Base-by-base conservation (phyloP, 2,113 vertebrate species). In the Elephas maximus region DNA sequence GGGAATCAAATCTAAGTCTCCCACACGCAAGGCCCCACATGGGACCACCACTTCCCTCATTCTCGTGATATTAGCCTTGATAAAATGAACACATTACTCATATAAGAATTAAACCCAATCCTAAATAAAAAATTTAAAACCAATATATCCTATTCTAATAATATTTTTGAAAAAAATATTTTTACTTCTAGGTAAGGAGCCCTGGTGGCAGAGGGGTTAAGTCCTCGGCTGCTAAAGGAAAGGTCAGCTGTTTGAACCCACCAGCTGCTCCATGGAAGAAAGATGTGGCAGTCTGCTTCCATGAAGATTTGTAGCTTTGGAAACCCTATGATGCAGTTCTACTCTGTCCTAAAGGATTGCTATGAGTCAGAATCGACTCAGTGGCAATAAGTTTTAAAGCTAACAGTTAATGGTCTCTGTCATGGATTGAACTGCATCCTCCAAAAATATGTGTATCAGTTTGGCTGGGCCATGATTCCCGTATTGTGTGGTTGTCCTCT, bases 51-150 rank as follows among this genome's bases (percentile, higher is more conserved):
- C 28, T 69, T 3, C 10, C 28, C 10, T 69, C 65, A 15, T 9
- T 69, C 65, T 33, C 33, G 15, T 37, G 24, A 81, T n/a, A 67
- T 41, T 90, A 85, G 12, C 12, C 6, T 92, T 60, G 37, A 84
- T 65, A 45, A 73, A 33, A 77, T 82, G 2, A 10, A n/a, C 3
- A 51, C 28, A 33, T 69, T 82, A 82, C 10, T 45, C 88, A 37
- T 76, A 18, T 37, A 21, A 77, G 26, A 88, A 76, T 94, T 45
- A 74, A 11, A 79, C 76, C 44, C 2, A 44, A 63, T 62, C 37
- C 71, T 84, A 30, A 78, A 44, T 78, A n/a, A 87, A n/a, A 73
- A 12, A 20, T 89, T 88, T n/a, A 81, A 97, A 93, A 88, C 8
- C 11, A 86, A 7, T 82, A 51, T 77, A 21, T 41, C 1, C 6